Base-by-base conservation (phyloP, 2,888 invertebrate species). In the Diabrotica balteata region DNA sequence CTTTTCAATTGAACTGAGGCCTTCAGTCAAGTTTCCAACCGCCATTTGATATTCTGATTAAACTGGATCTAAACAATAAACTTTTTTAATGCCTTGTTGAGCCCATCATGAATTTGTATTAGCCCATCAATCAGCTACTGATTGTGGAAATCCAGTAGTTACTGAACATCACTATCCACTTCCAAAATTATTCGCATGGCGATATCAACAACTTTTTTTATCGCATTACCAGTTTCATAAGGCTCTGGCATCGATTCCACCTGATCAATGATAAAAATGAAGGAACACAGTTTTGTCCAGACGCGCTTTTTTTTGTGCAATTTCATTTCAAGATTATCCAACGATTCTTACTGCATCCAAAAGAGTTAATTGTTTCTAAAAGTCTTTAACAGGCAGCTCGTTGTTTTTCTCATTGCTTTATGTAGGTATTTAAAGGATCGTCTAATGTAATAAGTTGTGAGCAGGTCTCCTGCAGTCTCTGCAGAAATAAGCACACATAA, bases 211-310 rank as follows among this genome's bases (percentile, higher is more conserved):
- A 52, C n/a, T n/a, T 52, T n/a, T 52, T 52, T 52, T 2, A 52
- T 52, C 52, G 22, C 52, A 52, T 52, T 52, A 52, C 52, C 52
- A 52, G n/a, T n/a, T 52, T 52, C 52, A 52, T 52, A 2, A 52
- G 52, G 52, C 52, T 22, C 52, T 9, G 22, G 52, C 52, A 3
- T n/a, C 22, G 52, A 52, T 52, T 52, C 9, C 11, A 22, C 52
- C 52, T 46, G 7, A 46, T 17, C 17, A 17, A 2, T 17, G 51
- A n/a, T 9, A 0, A n/a, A 6, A 51, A 4, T 5, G n/a, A 51
- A 51, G 3, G 51, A 7, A 3, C 51, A 51, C 7, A 3, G 51
- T 46, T 51, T 51, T 51, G n/a, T n/a, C n/a, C n/a, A n/a, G n/a
- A n/a, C n/a, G n/a, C n/a, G n/a, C n/a, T n/a, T n/a, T n/a, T n/a